Base-by-base conservation (phyloP, 2,797 vertebrate genomes). In the Poecile montanus region DNA sequence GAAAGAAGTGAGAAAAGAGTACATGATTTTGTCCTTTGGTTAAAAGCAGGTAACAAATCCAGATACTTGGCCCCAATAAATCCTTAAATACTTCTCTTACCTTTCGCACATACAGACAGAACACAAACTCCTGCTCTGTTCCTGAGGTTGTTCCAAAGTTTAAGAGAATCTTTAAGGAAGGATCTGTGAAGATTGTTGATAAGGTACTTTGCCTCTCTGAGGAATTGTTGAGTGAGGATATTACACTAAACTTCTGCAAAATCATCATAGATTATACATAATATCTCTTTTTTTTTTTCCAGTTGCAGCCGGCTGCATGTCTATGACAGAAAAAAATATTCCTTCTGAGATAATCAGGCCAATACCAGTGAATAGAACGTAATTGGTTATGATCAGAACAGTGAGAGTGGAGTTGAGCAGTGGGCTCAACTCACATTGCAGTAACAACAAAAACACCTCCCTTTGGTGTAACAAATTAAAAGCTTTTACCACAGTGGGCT, bases 1-100 rank as follows among this genome's bases (percentile, higher is more conserved):
- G 57, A 89, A 85, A 93, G 67, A 92, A 91, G 70, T 75, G 34
- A 93, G 77, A 93, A 88, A 71, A 81, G 16, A 57, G 13, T 68
- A 82, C 27, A 93, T 23, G 21, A 67, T 66, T 91, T 71, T 68
- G 91, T 79, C 42, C 40, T 74, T 45, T 61, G 22, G 65, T 76
- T 81, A 65, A 93, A 81, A 94, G 18, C 63, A 82, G 85, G 92
- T 80, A 80, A 36, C 1, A 0, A 50, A 29, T 50, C 73, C 34
- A 78, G 48, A 60, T 62, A 66, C 40, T 75, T 38, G 32, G 62
- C 18, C 36, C 8, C 21, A 30, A 16, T 50, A 74, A 42, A 65
- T 50, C 18, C 36, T 78, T 78, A 62, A 75, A 68, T 58, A 61
- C 16, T 79, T 93, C 40, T 89, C 29, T 36, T 73, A 71, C n/a